These are phyloP conservation scores for Balaeniceps rex DNA, from an alignment of 2,113 vertebrate genomes.

Conservation along the genomic window DNA sequence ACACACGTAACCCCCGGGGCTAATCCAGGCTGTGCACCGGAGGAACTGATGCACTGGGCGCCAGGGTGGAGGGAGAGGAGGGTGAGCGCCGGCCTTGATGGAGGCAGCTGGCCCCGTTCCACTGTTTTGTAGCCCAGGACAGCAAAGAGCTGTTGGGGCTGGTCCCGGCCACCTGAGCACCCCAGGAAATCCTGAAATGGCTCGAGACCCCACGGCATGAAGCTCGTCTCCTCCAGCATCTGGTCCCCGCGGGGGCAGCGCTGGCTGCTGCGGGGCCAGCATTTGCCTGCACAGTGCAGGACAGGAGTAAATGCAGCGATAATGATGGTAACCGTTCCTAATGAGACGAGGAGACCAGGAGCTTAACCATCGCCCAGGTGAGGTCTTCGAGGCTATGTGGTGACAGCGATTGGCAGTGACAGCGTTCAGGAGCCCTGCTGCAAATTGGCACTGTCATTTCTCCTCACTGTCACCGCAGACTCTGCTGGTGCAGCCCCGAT, in stretches of 20 bases:
- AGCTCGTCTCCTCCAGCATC: neutral
- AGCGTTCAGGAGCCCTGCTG: neutral
- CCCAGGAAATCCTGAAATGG: neutral
- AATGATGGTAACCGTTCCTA: neutral
- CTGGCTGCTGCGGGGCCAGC: neutral
- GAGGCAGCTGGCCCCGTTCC: neutral
- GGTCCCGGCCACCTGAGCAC: neutral
- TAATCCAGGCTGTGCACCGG: neutral
- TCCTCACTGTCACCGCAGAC: neutral
- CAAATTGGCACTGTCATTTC: neutral
- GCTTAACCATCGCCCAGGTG: neutral
- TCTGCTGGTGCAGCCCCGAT: neutral
- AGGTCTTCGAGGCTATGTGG: neutral
- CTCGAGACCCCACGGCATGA: rapidly evolving
- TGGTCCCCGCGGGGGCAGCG: neutral
- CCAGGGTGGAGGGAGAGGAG: neutral
- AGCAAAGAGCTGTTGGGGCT: neutral
- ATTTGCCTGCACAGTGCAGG: neutral
- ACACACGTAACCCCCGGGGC: rapidly evolving
- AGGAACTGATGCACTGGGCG: neutral
- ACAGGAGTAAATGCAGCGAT: neutral
- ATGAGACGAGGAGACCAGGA: neutral
- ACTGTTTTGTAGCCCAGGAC: neutral
- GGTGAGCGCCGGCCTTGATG: neutral
- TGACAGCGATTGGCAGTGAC: neutral